These are phyloP conservation scores for Spheniscus humboldti DNA, from an alignment of 2,797 vertebrate genomes.

Conservation along the genomic window DNA sequence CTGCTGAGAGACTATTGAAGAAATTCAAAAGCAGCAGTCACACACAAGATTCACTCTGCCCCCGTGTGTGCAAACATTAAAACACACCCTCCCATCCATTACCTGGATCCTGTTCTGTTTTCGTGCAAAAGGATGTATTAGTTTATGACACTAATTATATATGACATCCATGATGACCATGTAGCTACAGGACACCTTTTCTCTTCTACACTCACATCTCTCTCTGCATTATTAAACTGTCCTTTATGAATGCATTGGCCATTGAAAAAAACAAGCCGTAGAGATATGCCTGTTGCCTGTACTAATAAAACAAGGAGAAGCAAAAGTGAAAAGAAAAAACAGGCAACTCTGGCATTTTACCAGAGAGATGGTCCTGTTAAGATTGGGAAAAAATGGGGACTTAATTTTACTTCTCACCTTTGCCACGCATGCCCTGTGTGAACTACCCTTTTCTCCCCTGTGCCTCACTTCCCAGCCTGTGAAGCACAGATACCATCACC, in stretches of 20 bases:
- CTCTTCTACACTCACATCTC: neutral
- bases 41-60: slow-evolving; percentile 22
- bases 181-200: neutral
- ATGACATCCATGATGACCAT: neutral
- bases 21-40: neutral
- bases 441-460: neutral
- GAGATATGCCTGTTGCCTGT: neutral
- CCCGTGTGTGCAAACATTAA: slow-evolving; percentile 1
- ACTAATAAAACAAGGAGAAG: neutral
- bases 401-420: neutral
- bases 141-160: neutral
- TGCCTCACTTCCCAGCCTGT: neutral
- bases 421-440: accelerated
- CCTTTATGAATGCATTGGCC: neutral
- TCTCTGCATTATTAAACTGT: neutral
- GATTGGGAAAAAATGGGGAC: neutral
- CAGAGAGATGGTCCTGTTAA: neutral
- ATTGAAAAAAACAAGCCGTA: neutral
- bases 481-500: neutral
- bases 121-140: neutral
- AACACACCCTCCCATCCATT: neutral
- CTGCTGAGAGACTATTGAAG: neutral
- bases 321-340: neutral
- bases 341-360: neutral
- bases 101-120: neutral